These are phyloP conservation scores for Tetrax tetrax DNA, from an alignment of 2,113 vertebrate genomes.

Conservation along the genomic window DNA sequence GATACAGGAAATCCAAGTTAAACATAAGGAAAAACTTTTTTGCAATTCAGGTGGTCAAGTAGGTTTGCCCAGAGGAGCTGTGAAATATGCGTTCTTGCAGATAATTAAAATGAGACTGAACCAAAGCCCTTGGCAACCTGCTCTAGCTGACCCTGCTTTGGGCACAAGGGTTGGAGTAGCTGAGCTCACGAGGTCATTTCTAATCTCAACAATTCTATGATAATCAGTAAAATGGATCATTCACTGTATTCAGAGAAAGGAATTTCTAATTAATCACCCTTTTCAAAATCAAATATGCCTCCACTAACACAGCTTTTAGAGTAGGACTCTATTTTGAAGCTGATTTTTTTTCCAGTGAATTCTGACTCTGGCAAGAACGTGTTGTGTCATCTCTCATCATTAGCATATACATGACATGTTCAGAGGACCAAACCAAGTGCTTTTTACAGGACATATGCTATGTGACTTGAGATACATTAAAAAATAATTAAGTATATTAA, in stretches of 20 bases:
- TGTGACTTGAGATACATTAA: conserved; percentile 35
- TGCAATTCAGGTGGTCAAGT: background rate
- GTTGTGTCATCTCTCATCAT: conserved; percentile 60
- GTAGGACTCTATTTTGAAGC: background rate
- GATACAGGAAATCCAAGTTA: background rate
- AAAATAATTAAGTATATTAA: conserved; percentile 58
- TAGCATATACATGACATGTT: conserved; percentile 35
- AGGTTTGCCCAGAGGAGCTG: background rate
- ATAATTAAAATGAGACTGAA: background rate
- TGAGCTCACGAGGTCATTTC: background rate
- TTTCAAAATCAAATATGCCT: background rate
- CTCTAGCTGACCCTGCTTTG: background rate
- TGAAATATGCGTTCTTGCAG: background rate
- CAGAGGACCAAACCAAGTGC: conserved; percentile 34
- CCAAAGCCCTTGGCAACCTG: background rate
- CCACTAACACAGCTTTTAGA: background rate
- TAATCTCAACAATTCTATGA: background rate
- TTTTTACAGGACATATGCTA: conserved; percentile 46
- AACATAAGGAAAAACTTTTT: background rate
- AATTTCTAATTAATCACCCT: background rate
- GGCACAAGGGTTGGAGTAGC: background rate
- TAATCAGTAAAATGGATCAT: background rate
- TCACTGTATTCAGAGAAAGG: background rate
- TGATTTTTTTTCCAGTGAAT: background rate
- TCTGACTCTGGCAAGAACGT: background rate